phyloP scores from a whole-genome alignment of 2,797 vertebrate genomes.

The Alauda arvensis region DNA sequence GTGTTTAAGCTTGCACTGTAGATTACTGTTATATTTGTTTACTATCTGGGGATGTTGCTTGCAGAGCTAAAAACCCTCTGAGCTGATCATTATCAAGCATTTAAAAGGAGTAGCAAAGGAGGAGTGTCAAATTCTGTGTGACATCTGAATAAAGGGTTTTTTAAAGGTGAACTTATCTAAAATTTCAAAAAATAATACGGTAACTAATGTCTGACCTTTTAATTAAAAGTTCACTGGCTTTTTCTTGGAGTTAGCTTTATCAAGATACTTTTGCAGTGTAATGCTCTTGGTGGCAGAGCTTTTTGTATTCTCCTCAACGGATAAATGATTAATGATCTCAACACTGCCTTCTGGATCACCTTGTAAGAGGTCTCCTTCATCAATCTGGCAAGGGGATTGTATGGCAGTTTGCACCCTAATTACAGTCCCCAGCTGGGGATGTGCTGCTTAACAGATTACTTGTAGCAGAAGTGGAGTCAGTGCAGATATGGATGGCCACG shows the following conservation, averaged over 20 bases:
- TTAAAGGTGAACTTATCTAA: not conserved
- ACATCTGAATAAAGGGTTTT: not conserved
- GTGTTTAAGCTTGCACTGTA: slow-evolving; percentile 16
- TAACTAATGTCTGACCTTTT: not conserved
- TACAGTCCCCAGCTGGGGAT: slow-evolving; percentile 58
- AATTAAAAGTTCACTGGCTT: slow-evolving; percentile 1
- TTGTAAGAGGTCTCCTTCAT: slow-evolving; percentile 57
- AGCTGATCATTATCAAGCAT: not conserved
- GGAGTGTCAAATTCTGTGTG: not conserved
- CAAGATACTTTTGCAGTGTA: not conserved
- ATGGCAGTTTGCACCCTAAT: slow-evolving; percentile 60
- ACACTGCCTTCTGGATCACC: slow-evolving; percentile 56
- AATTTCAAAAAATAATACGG: not conserved
- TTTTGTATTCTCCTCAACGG: slow-evolving; percentile 34
- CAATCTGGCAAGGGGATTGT: slow-evolving; percentile 54
- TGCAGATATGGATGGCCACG: not conserved
- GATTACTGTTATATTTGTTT: slow-evolving; percentile 21
- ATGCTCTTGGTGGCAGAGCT: slow-evolving; percentile 3
- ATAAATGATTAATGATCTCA: slow-evolving; percentile 49
- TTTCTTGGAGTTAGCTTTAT: slow-evolving; percentile 8
- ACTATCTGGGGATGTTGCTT: slow-evolving; percentile 25
- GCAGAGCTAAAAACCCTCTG: slow-evolving; percentile 8
- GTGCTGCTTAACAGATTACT: slow-evolving; percentile 55
- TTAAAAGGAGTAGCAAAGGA: not conserved
- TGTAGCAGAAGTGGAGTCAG: slow-evolving; percentile 16